phyloP scores from a whole-genome alignment of 2,113 vertebrate species.

The Damaliscus lunatus region DNA sequence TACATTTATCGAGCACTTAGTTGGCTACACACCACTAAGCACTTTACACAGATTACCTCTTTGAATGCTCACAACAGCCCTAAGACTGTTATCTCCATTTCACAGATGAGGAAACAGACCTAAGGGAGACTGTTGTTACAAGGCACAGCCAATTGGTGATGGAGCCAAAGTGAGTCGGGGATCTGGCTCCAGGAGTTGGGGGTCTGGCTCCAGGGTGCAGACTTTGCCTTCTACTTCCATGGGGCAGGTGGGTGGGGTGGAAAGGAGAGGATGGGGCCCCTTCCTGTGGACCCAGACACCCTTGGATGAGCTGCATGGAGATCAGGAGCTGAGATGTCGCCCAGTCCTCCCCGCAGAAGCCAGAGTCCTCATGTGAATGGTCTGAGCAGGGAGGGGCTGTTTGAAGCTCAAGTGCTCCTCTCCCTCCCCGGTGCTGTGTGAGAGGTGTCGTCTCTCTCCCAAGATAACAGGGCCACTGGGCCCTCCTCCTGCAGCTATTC shows the following conservation, averaged over 20 bases:
- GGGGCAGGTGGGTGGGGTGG: background rate
- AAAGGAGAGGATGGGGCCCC: background rate
- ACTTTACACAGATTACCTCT: constrained; percentile 48
- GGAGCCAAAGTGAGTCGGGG: background rate
- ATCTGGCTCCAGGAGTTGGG: background rate
- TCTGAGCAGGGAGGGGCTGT: background rate
- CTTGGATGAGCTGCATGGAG: background rate
- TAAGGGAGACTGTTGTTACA: background rate
- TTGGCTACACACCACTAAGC: constrained; percentile 38
- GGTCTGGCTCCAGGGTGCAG: background rate
- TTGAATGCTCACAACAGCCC: constrained; percentile 7
- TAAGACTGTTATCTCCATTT: background rate
- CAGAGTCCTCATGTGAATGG: background rate
- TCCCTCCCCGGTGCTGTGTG: background rate
- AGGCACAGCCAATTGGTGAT: background rate
- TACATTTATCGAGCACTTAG: constrained; percentile 22
- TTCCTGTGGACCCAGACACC: background rate
- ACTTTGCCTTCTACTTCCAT: background rate
- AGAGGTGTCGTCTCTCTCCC: constrained; percentile 46
- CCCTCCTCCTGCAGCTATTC: constrained; percentile 58
- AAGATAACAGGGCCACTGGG: constrained; percentile 50
- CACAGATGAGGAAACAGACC: constrained; percentile 20
- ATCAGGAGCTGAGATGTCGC: background rate
- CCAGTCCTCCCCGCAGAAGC: background rate
- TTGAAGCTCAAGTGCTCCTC: background rate